Evolutionary conservation across 2,888 invertebrate genomes (phyloP).

Genomic region (Liodrosophila aerea): DNA sequence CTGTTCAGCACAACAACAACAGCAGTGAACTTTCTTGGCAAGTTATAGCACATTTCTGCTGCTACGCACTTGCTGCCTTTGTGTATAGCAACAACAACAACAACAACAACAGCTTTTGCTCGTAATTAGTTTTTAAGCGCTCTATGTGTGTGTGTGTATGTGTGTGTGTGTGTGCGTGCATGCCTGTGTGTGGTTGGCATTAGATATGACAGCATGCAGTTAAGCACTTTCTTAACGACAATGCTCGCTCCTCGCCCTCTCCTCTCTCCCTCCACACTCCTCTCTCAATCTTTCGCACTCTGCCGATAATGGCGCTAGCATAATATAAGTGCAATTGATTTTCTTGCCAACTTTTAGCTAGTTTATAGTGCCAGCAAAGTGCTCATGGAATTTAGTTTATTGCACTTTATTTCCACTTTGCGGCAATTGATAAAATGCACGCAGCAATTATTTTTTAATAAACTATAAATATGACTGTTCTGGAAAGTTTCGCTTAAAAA

Average conservation of each 20-base stretch:
- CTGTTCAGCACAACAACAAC: not conserved
- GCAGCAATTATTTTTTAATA: not conserved
- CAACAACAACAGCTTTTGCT: conserved; percentile 55
- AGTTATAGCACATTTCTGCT: not conserved
- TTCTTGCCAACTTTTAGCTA: conserved; percentile 54
- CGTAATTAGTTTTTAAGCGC: conserved; percentile 76
- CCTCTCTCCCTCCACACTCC: not conserved
- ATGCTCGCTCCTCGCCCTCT: conserved; percentile 18
- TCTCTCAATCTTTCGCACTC: conserved; percentile 28
- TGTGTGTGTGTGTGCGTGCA: conserved; percentile 25
- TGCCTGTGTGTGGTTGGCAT: conserved; percentile 45
- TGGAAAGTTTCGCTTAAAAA: too few relatives aligned
- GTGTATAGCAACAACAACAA: conserved; percentile 34
- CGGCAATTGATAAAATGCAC: not conserved
- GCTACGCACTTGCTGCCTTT: conserved; percentile 12
- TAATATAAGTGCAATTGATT: conserved; percentile 72
- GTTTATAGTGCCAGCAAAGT: conserved; percentile 11
- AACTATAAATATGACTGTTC: too few relatives aligned
- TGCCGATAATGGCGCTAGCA: conserved; percentile 64
- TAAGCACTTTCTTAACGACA: conserved; percentile 72
- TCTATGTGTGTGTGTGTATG: conserved; percentile 22
- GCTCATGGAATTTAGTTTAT: conserved; percentile 34
- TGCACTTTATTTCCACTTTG: conserved; percentile 8
- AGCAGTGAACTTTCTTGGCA: too few relatives aligned
- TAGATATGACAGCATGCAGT: conserved; percentile 74